Base-by-base conservation (phyloP, 2,113 vertebrate species). In the Lepus europaeus region DNA sequence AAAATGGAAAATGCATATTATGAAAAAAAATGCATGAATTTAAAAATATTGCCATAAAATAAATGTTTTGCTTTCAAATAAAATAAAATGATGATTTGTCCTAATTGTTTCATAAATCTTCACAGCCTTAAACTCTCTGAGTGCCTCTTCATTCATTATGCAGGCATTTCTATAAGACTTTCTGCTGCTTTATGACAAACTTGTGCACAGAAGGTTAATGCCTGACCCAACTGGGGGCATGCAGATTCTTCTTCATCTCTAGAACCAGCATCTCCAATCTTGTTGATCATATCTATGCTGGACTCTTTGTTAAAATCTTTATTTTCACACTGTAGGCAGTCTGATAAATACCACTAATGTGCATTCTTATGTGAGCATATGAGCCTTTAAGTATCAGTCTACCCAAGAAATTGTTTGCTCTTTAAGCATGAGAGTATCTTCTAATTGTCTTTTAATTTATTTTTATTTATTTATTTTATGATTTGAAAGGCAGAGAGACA, bases 161-260 rank as follows among this genome's bases (percentile, higher is more conserved):
- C 22, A 5, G 27, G 29, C 17, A 13, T 0, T 9, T 29, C 3
- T 1, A 20, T 31, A 11, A 45, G 14, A 39, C 19, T 39, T 33
- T 69, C 13, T 88, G 2, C 0, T 39, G 5, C 8, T 82, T 69
- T 27, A 25, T 16, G 39, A 5, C 5, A 78, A 51, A 27, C 51
- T 14, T 12, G 25, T 49, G 64, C 83, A 27, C 45, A 29, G 6
- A 8, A 1, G 3, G 36, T 39, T 63, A 31, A 29, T 64, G 31
- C 19, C 2, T 70, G 10, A 3, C 4, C 20, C 25, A 11, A 22
- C 4, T 45, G 3, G 19, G 12, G 51, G 2, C 11, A 11, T 25
- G 7, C 7, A 78, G 1, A 14, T 4, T 5, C 1, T 70, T 53
- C 8, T 6, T 6, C 13, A 69, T 13, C 17, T 51, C 6, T 39